Base-by-base conservation (phyloP, 2,888 invertebrate genomes). In the Pyrocoelia pectoralis region DNA sequence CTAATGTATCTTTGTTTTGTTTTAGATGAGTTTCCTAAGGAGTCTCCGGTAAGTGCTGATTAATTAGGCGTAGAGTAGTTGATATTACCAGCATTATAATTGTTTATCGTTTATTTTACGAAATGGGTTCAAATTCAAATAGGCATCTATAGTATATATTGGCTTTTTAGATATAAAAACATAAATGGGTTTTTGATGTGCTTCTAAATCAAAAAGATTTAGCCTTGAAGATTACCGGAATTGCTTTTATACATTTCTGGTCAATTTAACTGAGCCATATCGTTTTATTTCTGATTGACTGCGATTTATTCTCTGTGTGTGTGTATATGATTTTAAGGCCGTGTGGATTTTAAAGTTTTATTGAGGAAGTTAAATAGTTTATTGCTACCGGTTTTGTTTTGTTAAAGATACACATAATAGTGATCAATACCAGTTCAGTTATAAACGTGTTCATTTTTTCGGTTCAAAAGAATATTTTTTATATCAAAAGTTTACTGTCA, bases 221-320 rank as follows among this genome's bases (percentile, higher is more conserved):
- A 62, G 57, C 18, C 49, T 40, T 14, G 43, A 51, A 56, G 52
- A 55, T 61, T 61, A 61, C 41, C 41, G 49, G 56, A 56, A 56
- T 41, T 50, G 60, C 59, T 55, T 60, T 60, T 60, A 60, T 60
- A 60, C 55, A 55, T 60, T 60, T 72, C 72, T 70, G 67, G 68
- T 71, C 73, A 72, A 72, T 72, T 72, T 73, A 73, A 72, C 73
- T 71, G 66, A 72, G 70, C 71, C 70, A 65, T 69, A 72, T 71
- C 69, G 70, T 69, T 71, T 71, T 70, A 69, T 69, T 70, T 57
- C 62, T 68, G 70, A 73, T 72, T 71, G 72, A 60, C 70, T 71
- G 64, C 67, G 66, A 72, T 70, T 68, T 69, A 64, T 68, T 33
- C 58, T 2, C 33, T 24, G 6, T 24, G 24, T 48, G 50, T 68